phyloP scores from a whole-genome alignment of 2,888 invertebrate species.

The Operophtera brumata region DNA sequence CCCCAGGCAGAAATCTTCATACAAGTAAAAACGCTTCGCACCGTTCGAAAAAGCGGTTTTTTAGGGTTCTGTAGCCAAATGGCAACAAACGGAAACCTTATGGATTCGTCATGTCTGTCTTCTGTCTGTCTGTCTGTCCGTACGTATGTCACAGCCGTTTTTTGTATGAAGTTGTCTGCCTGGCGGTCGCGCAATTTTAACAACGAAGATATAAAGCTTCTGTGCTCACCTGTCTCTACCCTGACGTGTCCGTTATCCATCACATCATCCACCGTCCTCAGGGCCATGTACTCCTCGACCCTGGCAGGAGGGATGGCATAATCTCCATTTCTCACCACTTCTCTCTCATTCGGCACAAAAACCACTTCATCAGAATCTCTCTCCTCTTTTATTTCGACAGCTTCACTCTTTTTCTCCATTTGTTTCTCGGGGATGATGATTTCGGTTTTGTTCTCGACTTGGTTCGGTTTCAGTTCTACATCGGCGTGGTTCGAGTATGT shows the following conservation, averaged over 20 bases:
- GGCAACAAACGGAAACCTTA: too few relatives aligned
- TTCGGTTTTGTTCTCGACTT: slow-evolving; percentile 6
- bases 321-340: slow-evolving; percentile 27
- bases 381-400: background rate
- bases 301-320: slow-evolving; percentile 22
- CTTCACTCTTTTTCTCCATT: background rate
- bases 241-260: slow-evolving; percentile 32
- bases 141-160: too few relatives aligned
- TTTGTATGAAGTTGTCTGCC: too few relatives aligned
- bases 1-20: too few relatives aligned
- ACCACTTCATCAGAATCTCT: slow-evolving; percentile 40
- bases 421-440: slow-evolving; percentile 2
- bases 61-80: too few relatives aligned
- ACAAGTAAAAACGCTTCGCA: too few relatives aligned
- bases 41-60: too few relatives aligned
- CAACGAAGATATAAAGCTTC: background rate
- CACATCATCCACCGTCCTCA: slow-evolving; percentile 38
- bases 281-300: slow-evolving; percentile 35
- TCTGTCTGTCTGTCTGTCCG: too few relatives aligned
- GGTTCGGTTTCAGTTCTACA: slow-evolving; percentile 13
- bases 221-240: slow-evolving; percentile 40
- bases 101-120: too few relatives aligned
- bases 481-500: slow-evolving; percentile 50
- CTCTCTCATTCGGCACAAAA: slow-evolving; percentile 55
- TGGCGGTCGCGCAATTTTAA: too few relatives aligned